Conservation (phyloP, 2,888 invertebrate genomes). For the Aspidiotus rigidus region DNA sequence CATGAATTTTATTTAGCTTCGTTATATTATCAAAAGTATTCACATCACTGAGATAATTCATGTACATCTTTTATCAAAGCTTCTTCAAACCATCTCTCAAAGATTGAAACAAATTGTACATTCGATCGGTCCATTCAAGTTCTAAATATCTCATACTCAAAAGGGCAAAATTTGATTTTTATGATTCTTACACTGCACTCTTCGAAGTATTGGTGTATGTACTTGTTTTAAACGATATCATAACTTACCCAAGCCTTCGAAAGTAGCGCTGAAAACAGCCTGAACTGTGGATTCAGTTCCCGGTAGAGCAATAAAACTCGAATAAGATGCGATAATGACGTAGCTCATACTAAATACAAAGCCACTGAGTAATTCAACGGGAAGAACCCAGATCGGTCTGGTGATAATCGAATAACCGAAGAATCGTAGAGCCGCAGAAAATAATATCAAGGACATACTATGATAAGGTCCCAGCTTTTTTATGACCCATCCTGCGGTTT, state of each 20-base stretch:
- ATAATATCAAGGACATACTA: conserved; percentile 71
- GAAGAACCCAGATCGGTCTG: conserved; percentile 75
- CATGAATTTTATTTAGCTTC: no score
- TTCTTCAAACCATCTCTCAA: no score
- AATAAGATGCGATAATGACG: conserved; percentile 80
- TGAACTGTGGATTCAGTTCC: conserved; percentile 82
- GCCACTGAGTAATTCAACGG: conserved; percentile 78
- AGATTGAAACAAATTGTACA: no score
- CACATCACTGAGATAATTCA: no score
- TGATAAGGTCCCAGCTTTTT: conserved; percentile 70
- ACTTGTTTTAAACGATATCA: no score
- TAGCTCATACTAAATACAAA: conserved; percentile 81
- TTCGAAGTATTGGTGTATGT: neutral
- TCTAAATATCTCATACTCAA: no score
- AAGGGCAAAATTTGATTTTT: no score
- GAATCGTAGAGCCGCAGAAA: conserved; percentile 70
- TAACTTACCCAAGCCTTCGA: conserved; percentile 64
- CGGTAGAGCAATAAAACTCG: conserved; percentile 68
- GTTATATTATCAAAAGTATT: no score
- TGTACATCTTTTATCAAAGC: no score
- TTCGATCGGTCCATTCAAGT: no score
- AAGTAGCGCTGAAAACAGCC: conserved; percentile 75
- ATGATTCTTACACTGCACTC: neutral
- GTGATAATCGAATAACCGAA: conserved; percentile 67
- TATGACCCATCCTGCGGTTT: conserved; percentile 54